phyloP scores from a whole-genome alignment of 2,113 vertebrate species.

The Vicugna pacos region DNA sequence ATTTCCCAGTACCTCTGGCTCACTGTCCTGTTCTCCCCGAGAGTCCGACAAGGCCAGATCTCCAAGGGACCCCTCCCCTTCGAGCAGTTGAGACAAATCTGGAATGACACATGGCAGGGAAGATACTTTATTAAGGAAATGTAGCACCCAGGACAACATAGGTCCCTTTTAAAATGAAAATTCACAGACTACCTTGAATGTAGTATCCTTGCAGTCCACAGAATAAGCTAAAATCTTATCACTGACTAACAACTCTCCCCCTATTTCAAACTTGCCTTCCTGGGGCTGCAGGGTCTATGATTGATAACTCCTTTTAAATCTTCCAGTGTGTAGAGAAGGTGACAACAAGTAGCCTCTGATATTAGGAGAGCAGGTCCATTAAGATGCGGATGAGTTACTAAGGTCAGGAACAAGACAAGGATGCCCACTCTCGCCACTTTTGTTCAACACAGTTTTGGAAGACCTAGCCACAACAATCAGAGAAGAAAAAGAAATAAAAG shows the following conservation, averaged over 20 bases:
- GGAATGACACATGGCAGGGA: not conserved
- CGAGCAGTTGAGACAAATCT: not conserved
- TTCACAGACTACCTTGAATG: not conserved
- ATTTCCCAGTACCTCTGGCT: constrained; percentile 66
- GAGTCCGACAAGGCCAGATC: not conserved
- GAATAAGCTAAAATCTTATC: not conserved
- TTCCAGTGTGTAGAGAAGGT: not conserved
- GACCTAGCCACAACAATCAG: too few relatives aligned
- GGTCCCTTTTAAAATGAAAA: constrained; percentile 5
- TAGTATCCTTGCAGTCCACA: not conserved
- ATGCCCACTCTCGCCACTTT: too few relatives aligned
- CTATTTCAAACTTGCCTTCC: not conserved
- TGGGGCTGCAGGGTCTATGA: not conserved
- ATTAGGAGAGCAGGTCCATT: not conserved
- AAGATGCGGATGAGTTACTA: not conserved
- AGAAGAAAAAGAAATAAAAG: too few relatives aligned
- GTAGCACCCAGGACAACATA: not conserved
- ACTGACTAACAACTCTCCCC: not conserved
- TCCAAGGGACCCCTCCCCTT: not conserved
- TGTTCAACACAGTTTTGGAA: too few relatives aligned
- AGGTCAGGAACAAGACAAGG: too few relatives aligned
- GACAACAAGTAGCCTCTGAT: not conserved
- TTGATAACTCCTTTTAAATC: not conserved
- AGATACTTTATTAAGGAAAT: not conserved
- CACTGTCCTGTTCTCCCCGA: not conserved